A percentile compares a stretch with the other conserved stretches of the same genome.
These are phyloP conservation scores for Plestiodon gilberti DNA, from an alignment of 2,113 vertebrate genomes.

Conservation along the genomic window DNA sequence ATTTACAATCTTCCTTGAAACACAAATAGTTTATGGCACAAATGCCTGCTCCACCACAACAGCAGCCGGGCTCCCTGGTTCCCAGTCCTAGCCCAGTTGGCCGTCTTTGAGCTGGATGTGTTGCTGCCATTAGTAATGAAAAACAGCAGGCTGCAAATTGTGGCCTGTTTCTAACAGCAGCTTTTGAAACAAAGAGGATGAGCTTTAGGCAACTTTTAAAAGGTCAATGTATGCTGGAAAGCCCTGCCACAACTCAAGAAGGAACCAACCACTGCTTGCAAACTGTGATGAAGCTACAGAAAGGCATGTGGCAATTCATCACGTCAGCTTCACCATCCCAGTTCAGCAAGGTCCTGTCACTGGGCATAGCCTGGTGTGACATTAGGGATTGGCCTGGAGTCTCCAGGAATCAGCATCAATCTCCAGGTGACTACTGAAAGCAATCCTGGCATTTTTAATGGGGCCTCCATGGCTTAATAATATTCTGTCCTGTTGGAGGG, in stretches of 20 bases:
- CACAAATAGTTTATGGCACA: conserved; percentile 6
- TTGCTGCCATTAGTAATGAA: neutral
- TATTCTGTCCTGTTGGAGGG: too few relatives aligned
- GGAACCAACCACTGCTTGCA: neutral
- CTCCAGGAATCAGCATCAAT: too few relatives aligned
- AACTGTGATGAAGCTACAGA: too few relatives aligned
- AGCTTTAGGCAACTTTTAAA: neutral
- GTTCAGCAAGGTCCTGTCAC: neutral
- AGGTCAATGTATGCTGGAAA: neutral
- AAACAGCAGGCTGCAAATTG: neutral
- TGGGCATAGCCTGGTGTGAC: neutral
- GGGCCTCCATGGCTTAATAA: too few relatives aligned
- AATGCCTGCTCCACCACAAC: neutral
- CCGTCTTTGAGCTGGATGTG: neutral
- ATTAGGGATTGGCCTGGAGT: neutral
- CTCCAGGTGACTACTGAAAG: too few relatives aligned
- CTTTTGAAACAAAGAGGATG: neutral
- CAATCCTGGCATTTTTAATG: too few relatives aligned
- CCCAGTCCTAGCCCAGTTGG: neutral
- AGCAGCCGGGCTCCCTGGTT: neutral
- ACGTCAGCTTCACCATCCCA: neutral
- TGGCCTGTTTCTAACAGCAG: neutral
- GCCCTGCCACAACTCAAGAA: neutral
- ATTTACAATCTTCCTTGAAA: conserved; percentile 24
- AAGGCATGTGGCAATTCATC: neutral